phyloP scores from a whole-genome alignment of 1,140 invertebrate genomes.

The Camponotus floridanus region DNA sequence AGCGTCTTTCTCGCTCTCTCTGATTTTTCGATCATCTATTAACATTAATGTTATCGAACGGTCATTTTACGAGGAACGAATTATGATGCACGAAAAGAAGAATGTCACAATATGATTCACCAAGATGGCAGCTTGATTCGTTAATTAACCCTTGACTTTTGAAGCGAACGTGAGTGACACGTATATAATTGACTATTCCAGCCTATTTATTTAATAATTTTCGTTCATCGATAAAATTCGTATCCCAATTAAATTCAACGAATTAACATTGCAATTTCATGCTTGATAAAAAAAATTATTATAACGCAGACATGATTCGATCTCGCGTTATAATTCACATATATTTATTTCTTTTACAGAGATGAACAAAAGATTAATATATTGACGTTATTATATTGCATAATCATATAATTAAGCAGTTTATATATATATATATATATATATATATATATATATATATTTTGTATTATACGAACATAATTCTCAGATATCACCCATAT shows the following conservation, averaged over 20 bases:
- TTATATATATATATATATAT: background rate
- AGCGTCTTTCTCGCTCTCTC: background rate
- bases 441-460: background rate
- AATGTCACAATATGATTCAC: background rate
- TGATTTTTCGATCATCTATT: background rate
- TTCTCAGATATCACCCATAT: conserved; percentile 10
- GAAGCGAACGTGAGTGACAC: background rate
- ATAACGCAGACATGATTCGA: too few species aligned
- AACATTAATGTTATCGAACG: background rate
- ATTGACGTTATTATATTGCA: background rate
- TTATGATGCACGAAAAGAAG: background rate
- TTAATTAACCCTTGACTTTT: background rate
- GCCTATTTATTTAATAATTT: conserved; percentile 1
- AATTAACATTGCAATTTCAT: background rate
- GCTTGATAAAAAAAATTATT: background rate
- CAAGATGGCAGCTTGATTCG: background rate
- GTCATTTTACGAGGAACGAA: conserved; percentile 14
- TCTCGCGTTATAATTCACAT: too few species aligned
- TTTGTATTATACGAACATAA: background rate
- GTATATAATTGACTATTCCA: background rate
- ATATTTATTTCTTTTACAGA: too few species aligned
- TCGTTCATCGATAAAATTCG: background rate
- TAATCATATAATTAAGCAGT: background rate
- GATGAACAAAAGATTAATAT: too few species aligned
- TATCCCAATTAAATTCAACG: background rate